A percentile compares a stretch with the other conserved stretches of the same genome.
phyloP scores from a whole-genome alignment of 2,888 invertebrate species.

The Kuschelorhynchus macadamiae region DNA sequence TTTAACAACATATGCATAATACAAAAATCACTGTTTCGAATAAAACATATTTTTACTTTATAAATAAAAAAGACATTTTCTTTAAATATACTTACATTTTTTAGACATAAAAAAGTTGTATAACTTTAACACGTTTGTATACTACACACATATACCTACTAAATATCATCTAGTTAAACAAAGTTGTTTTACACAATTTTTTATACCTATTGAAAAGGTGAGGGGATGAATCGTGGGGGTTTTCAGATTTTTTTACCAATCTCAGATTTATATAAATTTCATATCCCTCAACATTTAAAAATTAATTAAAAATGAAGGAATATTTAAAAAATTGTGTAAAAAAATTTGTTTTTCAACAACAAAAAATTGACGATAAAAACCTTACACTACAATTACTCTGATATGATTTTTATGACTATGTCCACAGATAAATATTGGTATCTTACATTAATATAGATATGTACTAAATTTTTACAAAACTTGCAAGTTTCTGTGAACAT shows the following conservation, averaged over 20 bases:
- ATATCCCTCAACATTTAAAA: too few relatives aligned
- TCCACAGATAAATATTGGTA: conserved; percentile 56
- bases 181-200: conserved; percentile 18
- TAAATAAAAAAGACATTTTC: conserved; percentile 1
- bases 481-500: conserved; percentile 50
- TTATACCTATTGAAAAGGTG: background rate
- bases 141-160: conserved; percentile 66
- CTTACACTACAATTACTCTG: conserved; percentile 54
- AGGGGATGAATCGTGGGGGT: too few relatives aligned
- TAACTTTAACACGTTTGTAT: conserved; percentile 53
- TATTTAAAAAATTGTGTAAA: background rate
- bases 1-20: conserved; percentile 9
- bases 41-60: too few relatives aligned
- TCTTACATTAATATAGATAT: conserved; percentile 56
- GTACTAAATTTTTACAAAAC: conserved; percentile 61
- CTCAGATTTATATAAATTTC: too few relatives aligned
- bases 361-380: conserved; percentile 18
- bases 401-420: conserved; percentile 57
- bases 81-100: conserved; percentile 21
- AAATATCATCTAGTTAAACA: conserved; percentile 23
- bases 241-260: too few relatives aligned
- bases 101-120: conserved; percentile 37
- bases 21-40: conserved; percentile 16
- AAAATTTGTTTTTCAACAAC: conserved; percentile 16
- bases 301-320: too few relatives aligned